These are phyloP conservation scores for Crotalus helleri DNA, from an alignment of 2,113 vertebrate species.

Conservation along the genomic window DNA sequence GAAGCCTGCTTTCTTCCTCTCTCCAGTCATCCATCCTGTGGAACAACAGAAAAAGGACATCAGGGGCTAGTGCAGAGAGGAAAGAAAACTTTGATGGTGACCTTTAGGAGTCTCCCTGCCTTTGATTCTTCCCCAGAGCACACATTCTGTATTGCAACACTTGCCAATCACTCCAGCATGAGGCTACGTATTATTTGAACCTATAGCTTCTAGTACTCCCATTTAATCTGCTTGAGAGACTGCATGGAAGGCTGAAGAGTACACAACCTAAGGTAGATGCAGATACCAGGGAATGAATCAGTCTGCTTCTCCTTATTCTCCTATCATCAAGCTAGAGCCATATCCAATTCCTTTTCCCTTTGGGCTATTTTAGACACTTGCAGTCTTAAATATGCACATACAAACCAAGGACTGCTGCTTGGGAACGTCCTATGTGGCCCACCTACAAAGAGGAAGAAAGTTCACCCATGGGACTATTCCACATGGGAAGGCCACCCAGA, in stretches of 20 bases:
- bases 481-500: not conserved
- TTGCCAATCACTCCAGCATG: conserved; percentile 37
- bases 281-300: conserved; percentile 16
- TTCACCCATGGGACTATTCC: not conserved
- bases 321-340: conserved; percentile 38
- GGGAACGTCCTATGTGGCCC: not conserved
- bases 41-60: conserved; percentile 1
- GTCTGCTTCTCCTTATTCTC: conserved; percentile 30
- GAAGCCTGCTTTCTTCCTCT: conserved; percentile 13
- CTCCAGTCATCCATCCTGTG: conserved; percentile 10
- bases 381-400: conserved; percentile 33
- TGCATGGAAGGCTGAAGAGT: not conserved
- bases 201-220: not conserved
- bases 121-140: conserved; percentile 16
- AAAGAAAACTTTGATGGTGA: conserved; percentile 2
- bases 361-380: conserved; percentile 19
- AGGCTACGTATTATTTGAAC: not conserved
- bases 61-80: not conserved
- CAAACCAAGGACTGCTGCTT: not conserved
- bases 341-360: conserved; percentile 9
- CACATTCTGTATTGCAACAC: conserved; percentile 30
- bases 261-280: conserved; percentile 5
- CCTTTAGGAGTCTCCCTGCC: not conserved
- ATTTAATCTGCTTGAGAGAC: not conserved
- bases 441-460: not conserved